Conservation (phyloP, 2,113 vertebrate species). For the Labeo rohita region DNA sequence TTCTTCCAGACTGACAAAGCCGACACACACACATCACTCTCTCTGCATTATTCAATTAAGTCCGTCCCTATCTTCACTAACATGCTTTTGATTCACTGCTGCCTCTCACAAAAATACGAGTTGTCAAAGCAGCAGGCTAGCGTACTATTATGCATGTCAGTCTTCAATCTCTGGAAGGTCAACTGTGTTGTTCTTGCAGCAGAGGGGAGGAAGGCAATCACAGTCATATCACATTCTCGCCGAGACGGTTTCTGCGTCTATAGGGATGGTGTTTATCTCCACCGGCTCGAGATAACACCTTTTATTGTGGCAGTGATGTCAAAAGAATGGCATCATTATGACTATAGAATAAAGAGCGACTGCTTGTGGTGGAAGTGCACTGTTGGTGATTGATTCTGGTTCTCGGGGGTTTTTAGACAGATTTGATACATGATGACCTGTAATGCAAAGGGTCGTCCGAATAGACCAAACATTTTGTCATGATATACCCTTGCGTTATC, state of each 20-base stretch:
- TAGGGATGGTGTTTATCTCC: slow-evolving; percentile 29
- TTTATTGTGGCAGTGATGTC: slow-evolving; percentile 36
- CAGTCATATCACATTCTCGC: slow-evolving; percentile 25
- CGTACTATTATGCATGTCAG: slow-evolving; percentile 19
- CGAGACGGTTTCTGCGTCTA: neutral
- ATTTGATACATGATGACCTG: neutral
- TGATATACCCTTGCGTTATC: neutral
- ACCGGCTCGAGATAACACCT: slow-evolving; percentile 34
- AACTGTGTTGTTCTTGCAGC: slow-evolving; percentile 23
- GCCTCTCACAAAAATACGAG: slow-evolving; percentile 12
- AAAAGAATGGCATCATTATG: slow-evolving; percentile 34
- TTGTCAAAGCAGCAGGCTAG: slow-evolving; percentile 33
- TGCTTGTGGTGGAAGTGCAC: neutral
- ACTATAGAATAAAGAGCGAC: slow-evolving; percentile 11
- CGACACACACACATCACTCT: slow-evolving; percentile 36
- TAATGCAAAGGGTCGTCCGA: neutral
- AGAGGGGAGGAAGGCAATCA: slow-evolving; percentile 22
- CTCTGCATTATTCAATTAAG: slow-evolving; percentile 35
- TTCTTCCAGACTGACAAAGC: slow-evolving; percentile 13
- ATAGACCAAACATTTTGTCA: neutral
- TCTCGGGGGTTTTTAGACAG: neutral
- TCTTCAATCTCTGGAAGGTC: slow-evolving; percentile 54
- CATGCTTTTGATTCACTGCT: slow-evolving; percentile 36
- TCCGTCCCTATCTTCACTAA: slow-evolving; percentile 14
- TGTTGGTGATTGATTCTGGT: slow-evolving; percentile 28